Base-by-base conservation (phyloP, 2,888 invertebrate species). In the Drosophila setosimentum region DNA sequence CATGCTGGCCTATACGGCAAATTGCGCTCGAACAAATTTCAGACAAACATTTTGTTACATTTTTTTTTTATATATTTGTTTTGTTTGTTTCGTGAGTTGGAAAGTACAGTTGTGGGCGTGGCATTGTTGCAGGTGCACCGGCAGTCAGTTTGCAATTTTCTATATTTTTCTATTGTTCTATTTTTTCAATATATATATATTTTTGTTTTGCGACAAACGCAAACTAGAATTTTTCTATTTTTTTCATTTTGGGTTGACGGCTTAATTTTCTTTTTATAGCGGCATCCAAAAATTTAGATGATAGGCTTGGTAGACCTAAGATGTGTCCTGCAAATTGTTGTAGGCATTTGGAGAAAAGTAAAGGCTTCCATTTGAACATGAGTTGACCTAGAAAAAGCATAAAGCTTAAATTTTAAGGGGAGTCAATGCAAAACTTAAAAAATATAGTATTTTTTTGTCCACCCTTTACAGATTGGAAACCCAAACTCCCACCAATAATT, bases 181-280 rank as follows among this genome's bases (percentile, higher is more conserved):
- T 45, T 73, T 5, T 13, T 13, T 10, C 1, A 8, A 10, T 3
- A 7, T 13, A 27, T 59, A 29, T 55, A 51, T 50, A n/a, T 62
- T 21, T 21, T 13, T 48, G 6, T 7, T 27, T 63, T 64, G 40
- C 54, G 7, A 60, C 57, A 73, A 64, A 57, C 37, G 59, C 55
- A 68, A 68, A 75, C 54, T 50, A 16, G 35, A 37, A 27, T 33
- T 30, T 58, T 63, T 77, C 50, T 64, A 37, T 45, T 67, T 65
- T 65, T 65, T 70, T 76, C 50, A 73, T 49, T 69, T 82, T 69
- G 30, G 35, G 61, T 65, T 74, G 64, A 90, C 73, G 80, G 91
- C 86, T 91, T 91, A 89, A 91, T 86, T 84, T 87, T 75, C 65
- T 89, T 91, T 91, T 76, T 80, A 91, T 90, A 64, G 58, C 51